Base-by-base conservation (phyloP, 2,888 invertebrate species). In the Ormyrus nitidulus region DNA sequence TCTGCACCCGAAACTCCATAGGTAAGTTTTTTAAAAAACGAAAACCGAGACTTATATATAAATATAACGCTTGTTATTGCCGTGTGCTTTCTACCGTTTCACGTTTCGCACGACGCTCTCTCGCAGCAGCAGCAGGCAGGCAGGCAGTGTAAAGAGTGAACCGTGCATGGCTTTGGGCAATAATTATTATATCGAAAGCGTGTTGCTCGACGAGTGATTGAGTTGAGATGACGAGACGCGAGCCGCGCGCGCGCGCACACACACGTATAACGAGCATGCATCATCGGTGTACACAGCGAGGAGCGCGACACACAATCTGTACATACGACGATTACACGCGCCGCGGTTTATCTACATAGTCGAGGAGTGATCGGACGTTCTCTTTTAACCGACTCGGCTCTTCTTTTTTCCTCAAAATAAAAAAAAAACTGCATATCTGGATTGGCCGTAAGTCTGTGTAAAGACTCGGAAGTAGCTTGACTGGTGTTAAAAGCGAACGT, bases 321-420 rank as follows among this genome's bases (percentile, higher is more conserved):
- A 48, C 51, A 3, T 51, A 75, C 19, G 4, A 61, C 34, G 34
- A 34, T 34, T 34, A 34, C 9, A 56, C 62, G 54, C 54, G 49
- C 62, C 48, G 65, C 48, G 53, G 9, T 72, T 64, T 34, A 34
- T 34, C 34, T 4, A 34, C 4, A 34, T 34, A 11, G 56, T 56
- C 54, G 69, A 76, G 56, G n/a, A 48, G 69, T 48, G 69, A 76
- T 56, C 54, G 34, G 11, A 61, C 62, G 54, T 69, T 69, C 48
- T 7, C 54, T 75, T 59, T 75, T 10, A 68, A 54, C 46, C 46
- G 11, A n/a, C 10, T 61, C n/a, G n/a, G 7, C 11, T 2, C 34
- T 34, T 34, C 34, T 34, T 34, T 34, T 34, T 34, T 34, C 34
- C 34, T n/a, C 34, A n/a, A 9, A 56, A 44, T 2, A 34, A 34